Base-by-base conservation (phyloP, 1,140 invertebrate genomes). In the Plutomurus gul region DNA sequence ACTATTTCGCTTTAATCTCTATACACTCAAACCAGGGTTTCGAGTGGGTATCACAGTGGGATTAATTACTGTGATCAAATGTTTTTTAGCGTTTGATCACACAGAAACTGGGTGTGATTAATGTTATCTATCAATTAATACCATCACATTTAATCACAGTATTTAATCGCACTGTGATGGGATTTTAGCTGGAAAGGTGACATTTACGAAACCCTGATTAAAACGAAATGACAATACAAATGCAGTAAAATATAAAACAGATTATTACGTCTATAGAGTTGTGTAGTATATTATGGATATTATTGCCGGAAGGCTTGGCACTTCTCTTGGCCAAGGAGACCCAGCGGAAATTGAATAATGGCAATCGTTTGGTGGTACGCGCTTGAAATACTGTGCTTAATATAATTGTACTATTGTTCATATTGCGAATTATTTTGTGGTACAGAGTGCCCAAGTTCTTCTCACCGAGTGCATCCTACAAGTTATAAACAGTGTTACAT, bases 361-460 rank as follows among this genome's bases (percentile, higher is more conserved):
- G 94, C 1, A 95, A 90, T 33, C 91, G 87, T 87, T 97, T 98
- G 13, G 92, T 91, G 49, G 93, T 94, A 85, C 92, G 91, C 0
- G 97, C 90, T 77, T 92, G 91, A 86, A 94, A 94, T 22, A 98
- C 91, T 33, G 94, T 94, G 18, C 43, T 79, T 18, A 84, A 78
- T 65, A 98, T 88, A 0, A 98, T 94, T n/a, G 96, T 89, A 2
- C 94, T 96, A 22, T 96, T 96, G 85, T 95, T 93, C 2, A 90
- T 89, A 86, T 97, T 96, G 81, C 92, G 89, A 40, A 98, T 87
- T 0, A 96, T 95, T 84, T 94, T 93, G 85, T 97, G 93, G 87
- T 95, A 97, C 27, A 99, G 88, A 86, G 97, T 94, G 13, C 97
- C 95, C 76, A 99, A 88, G 87, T 99, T 95, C 85, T 95, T 93